Base-by-base conservation (phyloP, 2,888 invertebrate genomes). In the Drosophila flavopinicola region DNA sequence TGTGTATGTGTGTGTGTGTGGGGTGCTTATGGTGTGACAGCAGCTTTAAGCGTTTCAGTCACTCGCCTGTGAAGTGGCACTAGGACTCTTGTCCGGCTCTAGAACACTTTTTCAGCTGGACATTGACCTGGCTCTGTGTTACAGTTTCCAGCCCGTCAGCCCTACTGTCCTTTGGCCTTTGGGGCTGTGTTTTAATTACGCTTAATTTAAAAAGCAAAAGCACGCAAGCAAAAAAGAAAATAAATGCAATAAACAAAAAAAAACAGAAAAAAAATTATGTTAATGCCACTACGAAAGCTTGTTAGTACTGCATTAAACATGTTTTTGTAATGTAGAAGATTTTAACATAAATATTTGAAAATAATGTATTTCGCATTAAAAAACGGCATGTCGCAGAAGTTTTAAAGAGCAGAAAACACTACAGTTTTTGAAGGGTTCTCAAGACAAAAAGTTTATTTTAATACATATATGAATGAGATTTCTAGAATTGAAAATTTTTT, bases 41-140 rank as follows among this genome's bases (percentile, higher is more conserved):
- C 78, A 64, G 65, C 61, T 63, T 82, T 66, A 72, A 67, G 72
- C 72, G 47, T 47, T 75, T 68, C 61, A 71, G 54, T 58, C 58
- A 65, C 47, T 58, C 45, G 59, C 17, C 54, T 56, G 47, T 58
- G 48, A 66, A 73, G 74, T 64, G 60, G 32, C 44, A 58, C 65
- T 66, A 38, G 45, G 58, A 20, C 20, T 54, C 44, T 60, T 56
- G 42, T 48, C 48, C 59, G 58, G 51, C 51, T 39, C 11, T 27
- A 17, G 52, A 42, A 37, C 9, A 41, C 52, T 42, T 45, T 56
- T 39, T 35, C 17, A 63, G 47, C 24, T 72, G 78, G 53, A 48
- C 61, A 58, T 75, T 78, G 70, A 56, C 52, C 60, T 23, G 30
- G 1, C 15, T 33, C 33, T 38, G 20, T n/a, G 29, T 6, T 33